Base-by-base conservation (phyloP, 1,140 invertebrate species). In the Sminthurides bifidus region DNA sequence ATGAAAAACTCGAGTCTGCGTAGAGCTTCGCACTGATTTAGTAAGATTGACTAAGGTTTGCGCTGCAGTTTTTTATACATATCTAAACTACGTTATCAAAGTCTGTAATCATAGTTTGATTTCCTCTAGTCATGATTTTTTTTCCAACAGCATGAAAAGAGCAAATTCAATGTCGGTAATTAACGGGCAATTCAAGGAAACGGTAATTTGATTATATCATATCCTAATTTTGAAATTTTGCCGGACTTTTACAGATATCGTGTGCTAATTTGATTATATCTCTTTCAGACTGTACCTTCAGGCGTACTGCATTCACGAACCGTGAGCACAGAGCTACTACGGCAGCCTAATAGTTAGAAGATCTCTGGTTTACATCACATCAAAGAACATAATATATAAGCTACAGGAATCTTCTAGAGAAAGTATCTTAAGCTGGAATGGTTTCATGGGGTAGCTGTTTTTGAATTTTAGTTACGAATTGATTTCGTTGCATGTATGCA, bases 101-200 rank as follows among this genome's bases (percentile, higher is more conserved):
- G 24, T 23, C 17, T 43, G 41, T 43, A 6, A 43, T 15, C n/a
- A 43, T 43, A 10, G 21, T 43, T 43, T 19, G n/a, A 21, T 19
- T 43, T 19, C 8, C 17, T 8, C 10, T 10, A 14, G 17, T 19
- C 17, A 15, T 10, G 10, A 19, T 49, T 58, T 41, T 51, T 37
- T 65, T n/a, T 33, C 45, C 75, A 73, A 52, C 71, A 79, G 76
- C 73, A 77, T 79, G 77, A 79, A 77, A 75, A 76, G 77, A 70
- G 76, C 77, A 75, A 79, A 73, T 70, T 79, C 77, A 68, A 69
- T 79, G 73, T 77, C 75, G 71, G 74, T 75, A 69, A 76, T 79
- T 73, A 77, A 68, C 71, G 71, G 68, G 66, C 67, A 67, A 44
- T 54, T 65, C 30, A 45, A 58, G 33, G 68, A 69, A 30, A 66